phyloP scores from a whole-genome alignment of 2,888 invertebrate species.

The Adelphocoris suturalis region DNA sequence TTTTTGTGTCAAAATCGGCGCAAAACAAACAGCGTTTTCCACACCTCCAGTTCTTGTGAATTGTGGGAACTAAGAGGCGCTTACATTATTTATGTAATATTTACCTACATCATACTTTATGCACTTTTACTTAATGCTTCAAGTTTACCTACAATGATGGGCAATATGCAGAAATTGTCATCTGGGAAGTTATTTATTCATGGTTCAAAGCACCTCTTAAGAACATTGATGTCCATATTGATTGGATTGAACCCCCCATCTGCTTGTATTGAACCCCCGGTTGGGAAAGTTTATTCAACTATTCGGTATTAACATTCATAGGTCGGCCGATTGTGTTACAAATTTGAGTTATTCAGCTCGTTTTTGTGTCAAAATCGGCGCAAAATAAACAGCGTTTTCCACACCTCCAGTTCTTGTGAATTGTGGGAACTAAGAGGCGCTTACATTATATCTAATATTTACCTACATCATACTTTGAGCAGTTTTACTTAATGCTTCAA shows the following conservation, averaged over 20 bases:
- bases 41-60: slow-evolving; percentile 40
- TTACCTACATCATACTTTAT: too few relatives aligned
- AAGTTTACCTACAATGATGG: too few relatives aligned
- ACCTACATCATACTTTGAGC: too few relatives aligned
- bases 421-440: slow-evolving; percentile 23
- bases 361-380: slow-evolving; percentile 55
- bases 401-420: slow-evolving; percentile 34
- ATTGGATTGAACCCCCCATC: too few relatives aligned
- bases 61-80: slow-evolving; percentile 54
- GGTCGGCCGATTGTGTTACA: slow-evolving; percentile 40
- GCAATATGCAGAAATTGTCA: background rate
- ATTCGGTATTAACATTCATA: too few relatives aligned
- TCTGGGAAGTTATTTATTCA: too few relatives aligned
- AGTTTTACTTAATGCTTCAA: too few relatives aligned
- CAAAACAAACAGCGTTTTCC: slow-evolving; percentile 48
- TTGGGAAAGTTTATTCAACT: too few relatives aligned
- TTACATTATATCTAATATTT: background rate
- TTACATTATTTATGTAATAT: background rate
- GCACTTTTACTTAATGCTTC: too few relatives aligned
- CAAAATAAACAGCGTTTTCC: slow-evolving; percentile 35
- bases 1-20: slow-evolving; percentile 63
- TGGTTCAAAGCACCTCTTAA: background rate
- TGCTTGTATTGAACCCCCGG: too few relatives aligned
- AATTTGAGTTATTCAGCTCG: background rate
- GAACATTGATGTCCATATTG: background rate